Evolutionary conservation across 2,888 invertebrate species (phyloP).

Genomic region (Reticulitermes lucifugus): DNA sequence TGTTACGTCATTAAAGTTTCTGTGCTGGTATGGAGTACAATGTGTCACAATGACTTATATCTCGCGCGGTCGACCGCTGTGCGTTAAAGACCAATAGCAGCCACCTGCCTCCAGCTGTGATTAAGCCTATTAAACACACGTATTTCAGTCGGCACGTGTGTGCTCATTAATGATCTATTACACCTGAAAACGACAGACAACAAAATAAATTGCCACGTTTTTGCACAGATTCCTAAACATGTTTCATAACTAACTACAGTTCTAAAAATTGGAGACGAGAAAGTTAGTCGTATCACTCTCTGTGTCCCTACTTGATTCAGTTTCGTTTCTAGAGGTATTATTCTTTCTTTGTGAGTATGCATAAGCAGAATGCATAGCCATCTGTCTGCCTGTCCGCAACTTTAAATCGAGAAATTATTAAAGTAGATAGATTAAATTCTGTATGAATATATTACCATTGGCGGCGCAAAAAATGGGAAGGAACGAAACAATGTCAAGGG

Average conservation of each 20-base stretch:
- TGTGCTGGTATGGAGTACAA: not conserved
- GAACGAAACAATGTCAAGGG: too few relatives aligned
- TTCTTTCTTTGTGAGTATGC: too few relatives aligned
- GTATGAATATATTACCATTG: too few relatives aligned
- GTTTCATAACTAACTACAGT: not conserved
- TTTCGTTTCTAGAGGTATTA: too few relatives aligned
- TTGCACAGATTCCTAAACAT: not conserved
- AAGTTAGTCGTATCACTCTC: too few relatives aligned
- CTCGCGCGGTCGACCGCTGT: conserved; percentile 9
- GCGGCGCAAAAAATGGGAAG: too few relatives aligned
- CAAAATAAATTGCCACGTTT: not conserved
- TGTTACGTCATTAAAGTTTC: conserved; percentile 22
- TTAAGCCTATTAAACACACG: conserved; percentile 30
- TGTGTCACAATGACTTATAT: conserved; percentile 36
- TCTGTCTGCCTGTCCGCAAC: too few relatives aligned
- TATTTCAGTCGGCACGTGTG: conserved; percentile 1
- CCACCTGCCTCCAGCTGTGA: conserved; percentile 17
- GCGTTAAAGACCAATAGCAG: conserved; percentile 26
- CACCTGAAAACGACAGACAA: not conserved
- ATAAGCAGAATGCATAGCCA: too few relatives aligned
- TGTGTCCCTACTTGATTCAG: too few relatives aligned
- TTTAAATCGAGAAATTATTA: too few relatives aligned
- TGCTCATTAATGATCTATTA: conserved; percentile 20
- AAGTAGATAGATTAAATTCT: too few relatives aligned
- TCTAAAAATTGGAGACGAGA: not conserved